Evolutionary conservation across 2,797 vertebrate species (phyloP).

Genomic region (Luscinia luscinia): DNA sequence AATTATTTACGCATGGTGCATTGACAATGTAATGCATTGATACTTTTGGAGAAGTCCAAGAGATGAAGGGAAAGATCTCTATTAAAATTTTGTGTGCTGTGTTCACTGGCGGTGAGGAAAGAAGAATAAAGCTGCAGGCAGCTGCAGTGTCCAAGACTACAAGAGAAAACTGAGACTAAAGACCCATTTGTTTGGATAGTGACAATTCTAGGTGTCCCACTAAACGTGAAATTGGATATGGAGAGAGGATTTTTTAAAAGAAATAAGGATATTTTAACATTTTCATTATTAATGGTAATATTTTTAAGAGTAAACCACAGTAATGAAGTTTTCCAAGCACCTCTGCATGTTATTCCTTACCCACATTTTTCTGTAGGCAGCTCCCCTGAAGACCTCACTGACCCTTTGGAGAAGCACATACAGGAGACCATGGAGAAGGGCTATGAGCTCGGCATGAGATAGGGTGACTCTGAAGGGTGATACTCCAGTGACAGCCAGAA

Average conservation of each 20-base stretch:
- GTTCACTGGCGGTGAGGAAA: background rate
- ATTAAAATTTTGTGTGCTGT: background rate
- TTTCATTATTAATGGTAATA: background rate
- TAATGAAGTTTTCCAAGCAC: background rate
- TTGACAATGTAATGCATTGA: background rate
- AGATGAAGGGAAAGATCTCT: background rate
- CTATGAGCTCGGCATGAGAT: background rate
- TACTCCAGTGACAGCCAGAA: background rate
- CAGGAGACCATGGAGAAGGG: background rate
- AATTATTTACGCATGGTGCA: accelerated
- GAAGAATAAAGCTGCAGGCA: background rate
- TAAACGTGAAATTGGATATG: background rate
- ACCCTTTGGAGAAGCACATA: background rate
- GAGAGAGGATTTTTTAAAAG: background rate
- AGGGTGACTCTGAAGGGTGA: background rate
- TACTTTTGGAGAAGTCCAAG: background rate
- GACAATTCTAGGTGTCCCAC: background rate
- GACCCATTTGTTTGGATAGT: background rate
- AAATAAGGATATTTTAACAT: background rate
- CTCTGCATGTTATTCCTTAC: background rate
- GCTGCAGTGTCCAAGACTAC: background rate
- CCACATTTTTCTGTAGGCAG: background rate
- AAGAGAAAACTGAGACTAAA: background rate
- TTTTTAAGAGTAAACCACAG: background rate
- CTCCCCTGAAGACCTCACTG: background rate